A percentile compares a stretch with the other conserved stretches of the same genome.
Evolutionary conservation across 2,797 vertebrate species (phyloP).

Genomic region (Sandelia bainsii): DNA sequence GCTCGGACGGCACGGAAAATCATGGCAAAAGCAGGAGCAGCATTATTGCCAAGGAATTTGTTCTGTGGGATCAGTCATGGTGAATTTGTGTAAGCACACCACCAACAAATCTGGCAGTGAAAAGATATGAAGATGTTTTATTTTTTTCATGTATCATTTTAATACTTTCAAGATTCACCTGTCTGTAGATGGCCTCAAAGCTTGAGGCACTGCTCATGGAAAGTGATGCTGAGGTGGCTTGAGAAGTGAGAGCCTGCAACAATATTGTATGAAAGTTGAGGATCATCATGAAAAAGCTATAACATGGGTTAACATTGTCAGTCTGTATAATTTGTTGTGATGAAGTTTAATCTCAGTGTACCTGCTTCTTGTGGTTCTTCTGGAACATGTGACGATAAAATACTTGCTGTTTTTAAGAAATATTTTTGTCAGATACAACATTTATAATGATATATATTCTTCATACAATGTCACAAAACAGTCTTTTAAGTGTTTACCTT

Average conservation of each 20-base stretch:
- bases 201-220: conserved; percentile 69
- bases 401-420: conserved; percentile 49
- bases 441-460: neutral
- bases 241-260: conserved; percentile 45
- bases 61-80: conserved; percentile 46
- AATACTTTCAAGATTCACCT: conserved; percentile 60
- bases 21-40: conserved; percentile 75
- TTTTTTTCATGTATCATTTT: neutral
- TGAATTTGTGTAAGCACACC: neutral
- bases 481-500: conserved; percentile 48
- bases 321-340: conserved; percentile 1
- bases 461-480: conserved; percentile 1
- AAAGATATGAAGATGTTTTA: neutral
- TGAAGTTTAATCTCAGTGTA: conserved; percentile 32
- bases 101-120: neutral
- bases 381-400: conserved; percentile 50
- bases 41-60: conserved; percentile 75
- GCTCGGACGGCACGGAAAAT: conserved; percentile 80
- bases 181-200: conserved; percentile 79
- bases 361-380: conserved; percentile 73
- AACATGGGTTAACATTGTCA: neutral
- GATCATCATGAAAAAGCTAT: conserved; percentile 11
- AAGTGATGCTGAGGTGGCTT: conserved; percentile 27
- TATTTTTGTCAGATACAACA: conserved; percentile 13
- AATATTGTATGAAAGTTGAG: conserved; percentile 1